Base-by-base conservation (phyloP, 2,113 vertebrate genomes). In the Mesoclemmys tuberculata region DNA sequence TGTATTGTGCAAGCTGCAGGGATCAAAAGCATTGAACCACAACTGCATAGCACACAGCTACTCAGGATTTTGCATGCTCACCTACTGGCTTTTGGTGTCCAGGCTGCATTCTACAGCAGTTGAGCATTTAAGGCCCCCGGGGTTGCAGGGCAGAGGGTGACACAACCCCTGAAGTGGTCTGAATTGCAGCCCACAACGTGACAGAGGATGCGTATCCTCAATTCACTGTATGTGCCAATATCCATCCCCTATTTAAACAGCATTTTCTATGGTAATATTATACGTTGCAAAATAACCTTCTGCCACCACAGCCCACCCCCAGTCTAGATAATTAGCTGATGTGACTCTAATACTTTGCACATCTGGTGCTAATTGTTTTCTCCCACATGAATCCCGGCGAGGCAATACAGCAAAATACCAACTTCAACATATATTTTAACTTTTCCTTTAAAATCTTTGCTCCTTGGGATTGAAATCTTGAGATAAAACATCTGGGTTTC, bases 401-500 rank as follows among this genome's bases (percentile, higher is more conserved):
- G 87, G 87, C 94, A 95, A 90, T 80, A 27, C 54, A 71, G 91
- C 93, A 79, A 80, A 96, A 85, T 0, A 87, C 81, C 5, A 41
- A 89, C 77, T 85, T 56, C 8, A 77, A 54, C 86, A 18, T 82
- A 58, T 49, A 44, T 92, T 94, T 86, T 71, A 90, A 92, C 91
- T 95, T 92, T 18, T 56, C 80, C 91, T 97, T 93, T 91, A 95
- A 96, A 96, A 90, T 95, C 27, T 11, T 92, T 94, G 75, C 92
- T 97, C 84, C 64, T 93, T 84, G 94, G 97, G 95, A 93, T 95
- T 97, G 96, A 95, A 96, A 93, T 75, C 54, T 81, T 97, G 98
- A 98, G 98, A 96, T 95, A 93, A 98, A 98, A 96, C 98, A 96
- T 96, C 54, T 79, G 88, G 96, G 91, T 97, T 97, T 97, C 94